A percentile compares a stretch with the other conserved stretches of the same genome.
These are phyloP conservation scores for Drosophila quasianomalipes DNA, from an alignment of 2,888 invertebrate genomes.

Conservation along the genomic window DNA sequence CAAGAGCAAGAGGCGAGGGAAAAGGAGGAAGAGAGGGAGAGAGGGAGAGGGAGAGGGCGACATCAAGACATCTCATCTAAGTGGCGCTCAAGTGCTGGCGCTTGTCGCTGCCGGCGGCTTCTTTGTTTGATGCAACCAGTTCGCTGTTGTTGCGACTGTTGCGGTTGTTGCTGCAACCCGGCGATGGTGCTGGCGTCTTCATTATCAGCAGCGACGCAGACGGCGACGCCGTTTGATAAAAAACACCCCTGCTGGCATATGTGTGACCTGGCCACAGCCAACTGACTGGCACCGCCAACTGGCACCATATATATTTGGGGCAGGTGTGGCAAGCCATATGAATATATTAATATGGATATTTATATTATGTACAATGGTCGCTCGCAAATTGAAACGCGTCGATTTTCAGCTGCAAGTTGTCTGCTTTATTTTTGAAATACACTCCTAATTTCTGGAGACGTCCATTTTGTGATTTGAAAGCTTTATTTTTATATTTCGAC, in stretches of 20 bases:
- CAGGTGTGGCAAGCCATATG: constrained; percentile 32
- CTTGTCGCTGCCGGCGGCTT: constrained; percentile 55
- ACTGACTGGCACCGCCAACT: constrained; percentile 21
- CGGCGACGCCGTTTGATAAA: constrained; percentile 63
- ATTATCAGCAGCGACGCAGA: constrained; percentile 71
- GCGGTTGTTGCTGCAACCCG: constrained; percentile 39
- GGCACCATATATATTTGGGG: constrained; percentile 22
- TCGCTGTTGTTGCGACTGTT: not conserved
- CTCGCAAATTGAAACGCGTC: not conserved
- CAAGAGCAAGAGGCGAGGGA: constrained; percentile 9
- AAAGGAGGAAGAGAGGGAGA: not conserved
- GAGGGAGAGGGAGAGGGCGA: constrained; percentile 40
- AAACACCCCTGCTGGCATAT: constrained; percentile 23
- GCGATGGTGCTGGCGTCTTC: constrained; percentile 81
- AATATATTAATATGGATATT: constrained; percentile 6
- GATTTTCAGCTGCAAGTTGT: not conserved
- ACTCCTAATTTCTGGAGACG: too few species aligned
- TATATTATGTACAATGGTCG: not conserved
- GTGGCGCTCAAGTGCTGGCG: constrained; percentile 67
- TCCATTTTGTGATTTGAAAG: not conserved
- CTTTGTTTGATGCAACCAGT: constrained; percentile 51
- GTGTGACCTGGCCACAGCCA: constrained; percentile 16
- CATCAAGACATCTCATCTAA: constrained; percentile 80
- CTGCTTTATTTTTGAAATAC: not conserved
- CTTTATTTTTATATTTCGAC: not conserved